Conservation (phyloP, 2,888 invertebrate species). For the Matsumyia berberina region DNA sequence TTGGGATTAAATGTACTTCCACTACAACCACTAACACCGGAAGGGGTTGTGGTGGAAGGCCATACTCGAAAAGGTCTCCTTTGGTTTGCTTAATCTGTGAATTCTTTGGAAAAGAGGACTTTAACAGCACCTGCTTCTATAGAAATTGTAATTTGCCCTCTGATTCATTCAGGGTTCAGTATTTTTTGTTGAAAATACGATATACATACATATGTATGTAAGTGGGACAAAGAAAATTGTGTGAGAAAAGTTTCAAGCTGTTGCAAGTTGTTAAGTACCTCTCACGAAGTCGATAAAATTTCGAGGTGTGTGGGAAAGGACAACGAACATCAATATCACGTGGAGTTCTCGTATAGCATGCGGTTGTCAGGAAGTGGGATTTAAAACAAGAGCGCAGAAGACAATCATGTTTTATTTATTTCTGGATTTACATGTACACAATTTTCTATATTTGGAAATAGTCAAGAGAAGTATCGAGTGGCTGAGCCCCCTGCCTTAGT, state of each 20-base stretch:
- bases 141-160: conserved; percentile 43
- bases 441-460: too few relatives aligned
- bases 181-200: neutral
- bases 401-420: too few relatives aligned
- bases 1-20: conserved; percentile 49
- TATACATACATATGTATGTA: too few relatives aligned
- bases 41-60: too few relatives aligned
- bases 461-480: too few relatives aligned
- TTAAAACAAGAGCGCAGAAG: too few relatives aligned
- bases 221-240: neutral
- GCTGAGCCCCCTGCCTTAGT: too few relatives aligned
- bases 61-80: conserved; percentile 16
- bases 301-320: neutral
- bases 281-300: conserved; percentile 18
- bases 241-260: neutral
- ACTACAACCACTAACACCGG: neutral
- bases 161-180: conserved; percentile 1
- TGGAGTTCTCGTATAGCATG: too few relatives aligned
- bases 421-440: too few relatives aligned
- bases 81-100: conserved; percentile 28
- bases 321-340: too few relatives aligned
- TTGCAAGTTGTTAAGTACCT: conserved; percentile 16
- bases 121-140: conserved; percentile 30
- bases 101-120: neutral
- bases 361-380: too few relatives aligned